Evolutionary conservation across 2,113 vertebrate species (phyloP).

Genomic region (Australoheros scitulus): DNA sequence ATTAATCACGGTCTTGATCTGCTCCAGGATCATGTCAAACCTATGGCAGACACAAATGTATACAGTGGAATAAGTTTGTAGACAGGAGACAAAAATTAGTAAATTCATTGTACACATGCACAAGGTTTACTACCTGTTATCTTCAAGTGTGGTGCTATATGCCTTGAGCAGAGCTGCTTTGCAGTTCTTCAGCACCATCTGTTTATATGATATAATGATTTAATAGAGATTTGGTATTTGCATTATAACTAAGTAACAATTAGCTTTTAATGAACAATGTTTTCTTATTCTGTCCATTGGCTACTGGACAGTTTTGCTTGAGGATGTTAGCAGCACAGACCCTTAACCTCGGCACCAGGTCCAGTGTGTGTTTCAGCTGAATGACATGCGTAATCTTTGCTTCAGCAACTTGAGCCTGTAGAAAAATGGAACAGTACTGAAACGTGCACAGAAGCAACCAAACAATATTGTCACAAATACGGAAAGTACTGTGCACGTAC

Average conservation of each 20-base stretch:
- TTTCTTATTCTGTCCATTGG: background rate
- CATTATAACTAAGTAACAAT: background rate
- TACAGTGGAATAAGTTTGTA: background rate
- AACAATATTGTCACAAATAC: background rate
- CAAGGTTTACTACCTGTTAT: constrained; percentile 80
- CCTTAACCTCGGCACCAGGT: constrained; percentile 90
- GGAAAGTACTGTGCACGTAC: constrained; percentile 71
- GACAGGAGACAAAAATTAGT: background rate
- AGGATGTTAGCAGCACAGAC: constrained; percentile 71
- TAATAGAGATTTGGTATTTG: background rate
- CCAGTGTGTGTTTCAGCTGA: constrained; percentile 93
- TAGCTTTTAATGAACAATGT: background rate
- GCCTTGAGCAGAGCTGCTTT: constrained; percentile 88
- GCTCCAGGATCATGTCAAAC: constrained; percentile 89
- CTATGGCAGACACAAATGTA: constrained; percentile 70
- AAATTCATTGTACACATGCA: background rate
- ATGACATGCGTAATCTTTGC: constrained; percentile 96
- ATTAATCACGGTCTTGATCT: constrained; percentile 94
- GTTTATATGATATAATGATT: constrained; percentile 32
- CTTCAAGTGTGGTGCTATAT: constrained; percentile 88
- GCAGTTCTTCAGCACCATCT: constrained; percentile 86
- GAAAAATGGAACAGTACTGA: background rate
- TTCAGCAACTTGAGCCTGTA: constrained; percentile 90
- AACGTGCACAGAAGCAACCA: background rate
- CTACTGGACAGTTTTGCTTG: background rate